Percentiles rank a stretch among this genome's conserved stretches.
These are phyloP conservation scores for Castor canadensis DNA, from an alignment of 2,113 vertebrate species.

Conservation along the genomic window DNA sequence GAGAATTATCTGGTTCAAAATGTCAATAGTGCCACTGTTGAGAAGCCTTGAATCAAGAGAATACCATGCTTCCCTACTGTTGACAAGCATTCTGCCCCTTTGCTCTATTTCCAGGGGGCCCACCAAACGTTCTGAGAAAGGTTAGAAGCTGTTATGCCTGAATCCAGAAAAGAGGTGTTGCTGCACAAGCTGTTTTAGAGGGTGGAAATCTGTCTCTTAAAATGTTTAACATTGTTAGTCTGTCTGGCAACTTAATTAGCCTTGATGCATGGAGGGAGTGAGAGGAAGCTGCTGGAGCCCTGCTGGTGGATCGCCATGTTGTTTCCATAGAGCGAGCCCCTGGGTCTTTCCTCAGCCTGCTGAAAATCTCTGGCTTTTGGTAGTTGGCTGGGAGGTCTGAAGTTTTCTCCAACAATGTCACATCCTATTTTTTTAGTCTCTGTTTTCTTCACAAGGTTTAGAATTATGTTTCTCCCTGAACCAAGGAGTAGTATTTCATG, in stretches of 20 bases:
- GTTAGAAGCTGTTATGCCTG: background rate
- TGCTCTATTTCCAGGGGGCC: background rate
- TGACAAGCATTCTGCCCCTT: background rate
- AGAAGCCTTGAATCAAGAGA: background rate
- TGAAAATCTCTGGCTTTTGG: background rate
- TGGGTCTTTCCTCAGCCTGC: background rate
- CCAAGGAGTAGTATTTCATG: background rate
- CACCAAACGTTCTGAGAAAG: too few relatives aligned
- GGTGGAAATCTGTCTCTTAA: background rate
- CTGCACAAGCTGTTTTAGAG: background rate
- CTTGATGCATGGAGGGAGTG: background rate
- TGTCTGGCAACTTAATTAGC: slow-evolving; percentile 47
- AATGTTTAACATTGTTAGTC: background rate
- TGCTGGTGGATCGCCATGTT: background rate
- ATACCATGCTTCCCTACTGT: rapidly evolving
- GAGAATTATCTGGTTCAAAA: background rate
- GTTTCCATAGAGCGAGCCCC: background rate
- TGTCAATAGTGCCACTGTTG: background rate
- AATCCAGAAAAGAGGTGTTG: background rate
- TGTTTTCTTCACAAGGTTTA: background rate
- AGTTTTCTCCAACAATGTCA: background rate
- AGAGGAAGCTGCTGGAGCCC: background rate
- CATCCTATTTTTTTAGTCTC: background rate
- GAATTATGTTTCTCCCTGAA: background rate
- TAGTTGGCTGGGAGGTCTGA: slow-evolving; percentile 2